Conservation (phyloP, 2,797 vertebrate species). For the Fringilla coelebs region DNA sequence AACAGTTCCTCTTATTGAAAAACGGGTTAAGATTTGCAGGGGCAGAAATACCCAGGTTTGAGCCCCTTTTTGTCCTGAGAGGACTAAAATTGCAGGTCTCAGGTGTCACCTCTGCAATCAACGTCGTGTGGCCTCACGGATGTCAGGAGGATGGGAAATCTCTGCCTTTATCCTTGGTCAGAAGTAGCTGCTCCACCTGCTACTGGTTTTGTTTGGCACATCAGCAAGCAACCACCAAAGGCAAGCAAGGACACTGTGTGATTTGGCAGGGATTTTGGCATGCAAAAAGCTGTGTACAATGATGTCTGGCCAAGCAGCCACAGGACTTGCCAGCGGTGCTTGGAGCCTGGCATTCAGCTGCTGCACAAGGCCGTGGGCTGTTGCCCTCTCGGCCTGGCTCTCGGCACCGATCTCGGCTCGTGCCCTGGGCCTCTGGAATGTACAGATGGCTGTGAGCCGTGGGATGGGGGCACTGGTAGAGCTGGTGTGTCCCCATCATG, state of each 20-base stretch:
- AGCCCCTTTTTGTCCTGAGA: background rate
- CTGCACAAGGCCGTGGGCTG: background rate
- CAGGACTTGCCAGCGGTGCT: accelerated
- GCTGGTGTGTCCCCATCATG: accelerated
- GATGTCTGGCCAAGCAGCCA: background rate
- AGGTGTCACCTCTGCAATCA: background rate
- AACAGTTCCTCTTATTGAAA: background rate
- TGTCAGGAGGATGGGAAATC: background rate
- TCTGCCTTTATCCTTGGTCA: background rate
- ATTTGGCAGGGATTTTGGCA: slow-evolving; percentile 4
- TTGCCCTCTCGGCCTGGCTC: background rate
- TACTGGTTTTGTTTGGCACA: background rate
- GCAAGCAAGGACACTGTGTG: background rate
- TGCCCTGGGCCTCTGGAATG: background rate
- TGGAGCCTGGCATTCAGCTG: accelerated
- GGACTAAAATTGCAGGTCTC: background rate
- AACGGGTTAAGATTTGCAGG: background rate
- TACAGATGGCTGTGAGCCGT: accelerated
- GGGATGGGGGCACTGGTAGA: background rate
- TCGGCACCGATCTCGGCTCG: background rate
- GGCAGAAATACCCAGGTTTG: background rate
- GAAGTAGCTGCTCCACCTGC: background rate
- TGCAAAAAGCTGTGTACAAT: background rate
- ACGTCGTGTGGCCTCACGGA: accelerated
- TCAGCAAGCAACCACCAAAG: background rate